Evolutionary conservation across 2,113 vertebrate species (phyloP), one percentile per base, ranked within the genome.

Genomic region (Eurypyga helias): DNA sequence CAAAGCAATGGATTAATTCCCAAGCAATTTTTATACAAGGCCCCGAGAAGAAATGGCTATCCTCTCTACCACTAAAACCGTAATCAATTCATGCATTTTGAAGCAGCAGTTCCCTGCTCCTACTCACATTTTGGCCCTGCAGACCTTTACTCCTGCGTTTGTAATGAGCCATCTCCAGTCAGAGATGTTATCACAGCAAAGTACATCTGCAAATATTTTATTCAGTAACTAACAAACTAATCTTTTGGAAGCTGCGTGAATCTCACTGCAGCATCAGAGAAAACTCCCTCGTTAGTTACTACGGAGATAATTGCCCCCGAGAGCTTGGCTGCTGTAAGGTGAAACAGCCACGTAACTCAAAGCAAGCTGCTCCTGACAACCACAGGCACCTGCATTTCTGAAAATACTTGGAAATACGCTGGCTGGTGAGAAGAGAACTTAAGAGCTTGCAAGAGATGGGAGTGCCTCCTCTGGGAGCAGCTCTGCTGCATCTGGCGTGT

Each of bases 181-280:
- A 91, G 81, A 96, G 81, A 82, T 55, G 31, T 54, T 83, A 94
- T 61, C 88, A 64, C 62, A 79, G 36, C 84, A 73, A 72, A 94
- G 54, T 34, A 83, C 93, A 91, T 91, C 95, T 96, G 91, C 89
- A 91, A 95, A 72, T 77, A 69, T 58, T 94, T 95, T 65, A 91
- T 82, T 79, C 4, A 13, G 54, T 91, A 83, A 85, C 78, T 85
- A 87, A 84, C 54, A 86, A 85, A 86, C 57, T 43, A 31, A 72
- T 82, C 75, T 80, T 93, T 65, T 90, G 75, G 87, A 95, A 95
- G 36, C 34, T 43, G 61, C 6, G 4, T 79, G 77, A 87, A 69
- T 96, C 91, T 82, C 1, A 5, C 21, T 83, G 84, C 52, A 82
- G 29, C 57, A 93, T 82, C 77, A 91, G 54, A 91, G 75, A 94